phyloP scores from a whole-genome alignment of 2,888 invertebrate genomes.

The Epistrophella euchroma region DNA sequence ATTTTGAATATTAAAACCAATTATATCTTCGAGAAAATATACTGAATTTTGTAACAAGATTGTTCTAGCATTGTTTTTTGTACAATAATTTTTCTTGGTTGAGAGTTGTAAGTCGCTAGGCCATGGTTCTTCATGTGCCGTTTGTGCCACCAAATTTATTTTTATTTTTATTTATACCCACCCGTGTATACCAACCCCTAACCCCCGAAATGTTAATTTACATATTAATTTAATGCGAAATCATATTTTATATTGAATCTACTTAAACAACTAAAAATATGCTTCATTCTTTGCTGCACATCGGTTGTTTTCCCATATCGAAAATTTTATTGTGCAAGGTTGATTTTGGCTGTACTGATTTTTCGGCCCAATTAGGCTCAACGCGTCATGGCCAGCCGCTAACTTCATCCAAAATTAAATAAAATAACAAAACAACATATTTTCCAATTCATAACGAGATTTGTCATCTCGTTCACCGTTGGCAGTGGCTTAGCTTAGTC shows the following conservation, averaged over 20 bases:
- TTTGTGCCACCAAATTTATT: too few species aligned
- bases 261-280: slow-evolving; percentile 16
- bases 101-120: too few species aligned
- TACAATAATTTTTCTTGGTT: too few species aligned
- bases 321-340: slow-evolving; percentile 52
- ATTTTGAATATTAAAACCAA: too few species aligned
- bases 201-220: slow-evolving; percentile 7
- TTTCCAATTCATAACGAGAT: slow-evolving; percentile 75
- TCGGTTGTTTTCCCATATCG: slow-evolving; percentile 63
- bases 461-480: slow-evolving; percentile 64
- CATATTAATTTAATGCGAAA: slow-evolving; percentile 14
- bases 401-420: slow-evolving; percentile 60
- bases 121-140: too few species aligned
- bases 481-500: background rate
- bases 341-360: slow-evolving; percentile 26
- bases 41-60: too few species aligned
- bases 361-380: slow-evolving; percentile 66
- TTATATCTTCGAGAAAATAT: too few species aligned
- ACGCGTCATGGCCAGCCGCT: slow-evolving; percentile 42
- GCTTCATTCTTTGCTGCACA: slow-evolving; percentile 20
- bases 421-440: slow-evolving; percentile 74
- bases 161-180: too few species aligned
- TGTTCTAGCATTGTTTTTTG: too few species aligned
- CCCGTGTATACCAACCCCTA: background rate
- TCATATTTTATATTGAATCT: slow-evolving; percentile 29